Base-by-base conservation (phyloP, 2,888 invertebrate species). In the Orthonychiurus folsomi region DNA sequence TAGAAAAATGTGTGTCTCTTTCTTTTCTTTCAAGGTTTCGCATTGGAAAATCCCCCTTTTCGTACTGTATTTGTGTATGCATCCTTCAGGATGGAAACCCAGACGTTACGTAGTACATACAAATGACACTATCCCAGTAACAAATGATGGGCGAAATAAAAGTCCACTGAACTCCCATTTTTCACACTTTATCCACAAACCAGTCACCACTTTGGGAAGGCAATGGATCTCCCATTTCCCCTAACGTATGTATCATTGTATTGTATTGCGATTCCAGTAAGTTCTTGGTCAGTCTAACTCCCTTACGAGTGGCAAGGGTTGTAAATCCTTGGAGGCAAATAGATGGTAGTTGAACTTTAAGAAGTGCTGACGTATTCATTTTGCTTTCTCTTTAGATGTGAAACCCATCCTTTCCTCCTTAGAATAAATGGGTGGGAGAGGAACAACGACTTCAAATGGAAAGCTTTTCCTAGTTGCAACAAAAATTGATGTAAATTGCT, bases 111-210 rank as follows among this genome's bases (percentile, higher is more conserved):
- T n/a, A n/a, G n/a, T n/a, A n/a, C n/a, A n/a, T 37, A 37, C 15
- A 37, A 9, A 37, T 37, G 37, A 37, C 15, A 37, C 37, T 5
- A 37, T 37, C 5, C 20, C 24, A 20, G 15, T 55, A 23, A 55
- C 24, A 55, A 55, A 55, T 55, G 55, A 55, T 20, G 24, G 23
- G 12, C 25, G 5, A 55, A 24, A 24, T 23, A 24, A 23, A 23
- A 55, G 55, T 55, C 55, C 55, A 55, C 23, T 55, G 55, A 55
- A 55, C 55, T 24, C 25, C 25, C 57, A 47, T 57, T 57, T 57
- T 57, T 57, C 57, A 57, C 57, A 57, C 47, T 57, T 57, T 57
- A 57, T 57, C 25, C 28, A 20, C n/a, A 52, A 57, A 57, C 47
- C 57, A 57, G 15, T 57, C 57, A 28, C 18, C 27, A 24, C 25